Base-by-base conservation (phyloP, 2,797 vertebrate species). In the Pelodytes ibericus region DNA sequence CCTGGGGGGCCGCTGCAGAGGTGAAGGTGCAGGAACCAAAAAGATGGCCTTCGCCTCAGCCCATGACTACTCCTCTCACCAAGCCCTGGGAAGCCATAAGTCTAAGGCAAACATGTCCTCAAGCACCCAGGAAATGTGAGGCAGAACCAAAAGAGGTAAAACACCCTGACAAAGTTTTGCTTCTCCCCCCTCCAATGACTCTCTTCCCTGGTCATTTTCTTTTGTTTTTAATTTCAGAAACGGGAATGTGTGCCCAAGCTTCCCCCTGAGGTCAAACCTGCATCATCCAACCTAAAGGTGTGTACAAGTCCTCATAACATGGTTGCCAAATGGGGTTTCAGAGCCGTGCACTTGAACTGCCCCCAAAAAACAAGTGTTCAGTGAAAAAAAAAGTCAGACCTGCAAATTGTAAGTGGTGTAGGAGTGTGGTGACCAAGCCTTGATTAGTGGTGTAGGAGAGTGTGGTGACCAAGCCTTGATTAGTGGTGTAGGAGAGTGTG, bases 31-130 rank as follows among this genome's bases (percentile, higher is more conserved):
- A 86, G 3, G 85, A 90, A 2, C 71, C 44, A 0, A 71, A 58
- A 18, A 79, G 58, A 29, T n/a, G 81, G 3, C 6, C 86, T 1
- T 81, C 85, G 0, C 82, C 85, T 0, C 83, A 85, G 1, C 74
- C 86, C 2, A 81, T 89, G 73, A 76, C 88, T 53, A 76, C 88
- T 53, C 79, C 76, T 13, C 74, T 88, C 80, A 74, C 81, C 44
- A 96, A 96, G 85, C 85, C 92, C 6, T 95, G 93, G 93, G 92
- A 90, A 80, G 88, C 88, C 10, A 89, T 92, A 27, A 88, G 84
- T 47, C 87, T 94, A 44, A 89, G 93, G 8, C 59, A 57, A 6
- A 26, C 66, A 20, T 33, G 8, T 0, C 70, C 24, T 6, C 60
- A 27, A 11, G 22, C 16, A 15, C 53, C 20, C 0, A 72, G 93